These are phyloP conservation scores for Austrofundulus limnaeus DNA, from an alignment of 2,113 vertebrate species.

Conservation along the genomic window DNA sequence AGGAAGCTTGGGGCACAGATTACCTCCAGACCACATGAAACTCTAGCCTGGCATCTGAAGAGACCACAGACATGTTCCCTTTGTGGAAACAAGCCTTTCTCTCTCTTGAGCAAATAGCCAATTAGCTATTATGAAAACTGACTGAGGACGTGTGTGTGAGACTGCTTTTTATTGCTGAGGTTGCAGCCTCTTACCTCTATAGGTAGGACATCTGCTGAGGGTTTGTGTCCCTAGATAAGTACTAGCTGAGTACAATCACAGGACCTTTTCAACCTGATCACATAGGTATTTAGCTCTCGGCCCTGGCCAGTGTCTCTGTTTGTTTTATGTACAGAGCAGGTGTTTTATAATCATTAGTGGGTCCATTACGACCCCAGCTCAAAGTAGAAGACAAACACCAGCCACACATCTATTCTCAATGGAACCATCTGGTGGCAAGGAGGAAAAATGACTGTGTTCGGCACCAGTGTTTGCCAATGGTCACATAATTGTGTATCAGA, in stretches of 20 bases:
- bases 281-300: conserved; percentile 76
- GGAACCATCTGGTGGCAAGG: conserved; percentile 80
- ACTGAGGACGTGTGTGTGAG: conserved; percentile 54
- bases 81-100: conserved; percentile 66
- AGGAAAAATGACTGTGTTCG: conserved; percentile 74
- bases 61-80: conserved; percentile 59
- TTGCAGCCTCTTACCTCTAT: conserved; percentile 70
- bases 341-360: conserved; percentile 81
- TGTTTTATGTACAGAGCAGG: conserved; percentile 83
- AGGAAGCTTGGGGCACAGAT: conserved; percentile 44
- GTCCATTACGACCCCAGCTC: conserved; percentile 72
- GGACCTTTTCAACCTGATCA: conserved; percentile 75
- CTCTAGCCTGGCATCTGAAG: conserved; percentile 54
- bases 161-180: conserved; percentile 41
- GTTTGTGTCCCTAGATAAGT: conserved; percentile 66
- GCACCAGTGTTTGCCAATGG: conserved; percentile 74
- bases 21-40: conserved; percentile 65
- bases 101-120: conserved; percentile 73
- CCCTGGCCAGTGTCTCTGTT: conserved; percentile 70
- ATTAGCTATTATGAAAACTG: conserved; percentile 67
- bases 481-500: conserved; percentile 70
- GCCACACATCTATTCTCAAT: conserved; percentile 68
- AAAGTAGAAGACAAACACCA: conserved; percentile 80
- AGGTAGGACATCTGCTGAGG: conserved; percentile 71
- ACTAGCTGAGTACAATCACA: conserved; percentile 48